phyloP scores from a whole-genome alignment of 2,888 invertebrate genomes.

The Pyralis farinalis region DNA sequence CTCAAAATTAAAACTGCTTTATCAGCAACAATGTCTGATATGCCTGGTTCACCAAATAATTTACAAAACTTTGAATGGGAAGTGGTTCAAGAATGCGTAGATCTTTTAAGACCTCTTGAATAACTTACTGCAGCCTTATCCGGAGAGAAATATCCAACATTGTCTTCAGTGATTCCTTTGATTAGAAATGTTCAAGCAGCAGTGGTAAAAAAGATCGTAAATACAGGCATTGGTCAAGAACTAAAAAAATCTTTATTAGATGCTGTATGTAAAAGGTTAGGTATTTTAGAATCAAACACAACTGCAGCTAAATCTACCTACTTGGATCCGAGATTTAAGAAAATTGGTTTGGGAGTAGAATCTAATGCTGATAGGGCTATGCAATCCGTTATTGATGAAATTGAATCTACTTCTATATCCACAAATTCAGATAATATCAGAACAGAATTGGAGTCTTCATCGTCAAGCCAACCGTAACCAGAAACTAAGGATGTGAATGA shows the following conservation, averaged over 20 bases:
- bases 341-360: conserved; percentile 20
- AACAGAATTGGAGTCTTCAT: no score
- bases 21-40: conserved; percentile 12
- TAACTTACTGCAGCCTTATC: conserved; percentile 20
- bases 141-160: no score
- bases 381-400: conserved; percentile 20
- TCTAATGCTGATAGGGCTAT: conserved; percentile 22
- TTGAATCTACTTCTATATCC: conserved; percentile 14
- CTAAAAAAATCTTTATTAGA: conserved; percentile 18
- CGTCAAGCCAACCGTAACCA: no score
- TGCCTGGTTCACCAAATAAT: no score
- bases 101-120: conserved; percentile 25
- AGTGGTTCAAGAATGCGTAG: no score
- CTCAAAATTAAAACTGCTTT: background rate
- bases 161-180: no score
- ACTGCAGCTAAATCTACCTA: conserved; percentile 24
- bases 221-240: no score
- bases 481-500: conserved; percentile 11
- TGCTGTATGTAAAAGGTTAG: conserved; percentile 21
- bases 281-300: conserved; percentile 18
- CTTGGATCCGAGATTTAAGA: conserved; percentile 23
- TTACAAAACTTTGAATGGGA: no score
- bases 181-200: no score
- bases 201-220: no score
- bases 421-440: conserved; percentile 10